Evolutionary conservation across 2,113 vertebrate genomes (phyloP), one percentile per base, ranked within the genome.

Genomic region (Menidia beryllina): DNA sequence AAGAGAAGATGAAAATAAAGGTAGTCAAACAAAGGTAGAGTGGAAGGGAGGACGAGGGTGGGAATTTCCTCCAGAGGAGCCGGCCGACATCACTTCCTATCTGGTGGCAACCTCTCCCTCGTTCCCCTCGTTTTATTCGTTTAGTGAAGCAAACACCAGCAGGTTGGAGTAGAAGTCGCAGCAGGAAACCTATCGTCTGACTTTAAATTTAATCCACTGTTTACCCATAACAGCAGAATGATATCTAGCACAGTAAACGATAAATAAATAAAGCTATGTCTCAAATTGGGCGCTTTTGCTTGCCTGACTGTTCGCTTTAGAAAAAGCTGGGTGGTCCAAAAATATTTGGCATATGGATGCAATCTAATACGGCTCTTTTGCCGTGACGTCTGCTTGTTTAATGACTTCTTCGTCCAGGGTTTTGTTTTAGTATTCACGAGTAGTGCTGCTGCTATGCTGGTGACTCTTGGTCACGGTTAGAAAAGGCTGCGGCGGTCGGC

Each of bases 31-130:
- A 5, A 72, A 75, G 64, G 49, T 66, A n/a, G 70, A 45, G 51
- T 45, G 25, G 25, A 58, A 30, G 56, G 53, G 51, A 41, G 65
- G 58, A 48, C 23, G 15, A 76, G 20, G 72, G 70, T 50, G 69
- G 70, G 82, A n/a, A 72, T 77, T 80, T 84, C 73, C 83, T 66
- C 26, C 72, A 52, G 6, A 48, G 57, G 23, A 61, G 48, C 58
- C 50, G 14, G 60, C 57, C 12, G 20, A 71, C 69, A 71, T 83
- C 65, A 84, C 82, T 86, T 84, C 79, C 83, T 65, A 30, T 68
- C 38, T 43, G 21, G 17, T 66, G 17, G 24, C 62, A 51, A 47
- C 52, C 12, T 49, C 39, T 62, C 27, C 47, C 39, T 47, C 27
- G 39, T 19, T 3, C 58, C 2, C 11, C 19, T 55, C 9, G 51